These are phyloP conservation scores for Coptodon bakossiorum DNA, from an alignment of 2,113 vertebrate species.

Conservation along the genomic window DNA sequence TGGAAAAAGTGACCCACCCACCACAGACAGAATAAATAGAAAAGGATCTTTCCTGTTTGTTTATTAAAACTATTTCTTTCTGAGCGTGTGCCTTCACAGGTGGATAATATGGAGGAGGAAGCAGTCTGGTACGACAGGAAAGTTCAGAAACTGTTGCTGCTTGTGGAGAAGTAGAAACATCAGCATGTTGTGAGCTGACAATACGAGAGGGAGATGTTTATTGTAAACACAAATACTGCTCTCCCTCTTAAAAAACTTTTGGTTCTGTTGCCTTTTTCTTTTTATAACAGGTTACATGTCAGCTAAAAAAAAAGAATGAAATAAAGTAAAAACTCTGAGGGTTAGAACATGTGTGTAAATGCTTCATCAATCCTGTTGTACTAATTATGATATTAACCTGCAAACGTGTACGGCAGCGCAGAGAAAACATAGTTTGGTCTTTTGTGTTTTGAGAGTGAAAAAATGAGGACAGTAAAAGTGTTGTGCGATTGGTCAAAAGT, in stretches of 20 bases:
- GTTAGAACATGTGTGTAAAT: neutral
- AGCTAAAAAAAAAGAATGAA: neutral
- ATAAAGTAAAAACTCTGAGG: neutral
- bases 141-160: neutral
- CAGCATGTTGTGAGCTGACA: neutral
- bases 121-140: neutral
- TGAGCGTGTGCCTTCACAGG: neutral
- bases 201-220: neutral
- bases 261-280: neutral
- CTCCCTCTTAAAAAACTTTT: neutral
- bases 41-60: neutral
- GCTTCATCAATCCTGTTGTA: neutral
- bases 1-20: neutral
- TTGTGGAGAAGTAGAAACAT: neutral
- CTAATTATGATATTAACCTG: neutral
- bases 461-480: neutral
- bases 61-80: neutral
- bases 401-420: neutral
- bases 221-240: neutral
- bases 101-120: neutral
- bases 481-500: neutral
- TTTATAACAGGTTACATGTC: neutral
- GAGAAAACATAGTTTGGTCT: neutral
- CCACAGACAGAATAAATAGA: neutral
- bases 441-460: neutral